phyloP scores from a whole-genome alignment of 2,797 vertebrate species.

The Parambassis ranga region DNA sequence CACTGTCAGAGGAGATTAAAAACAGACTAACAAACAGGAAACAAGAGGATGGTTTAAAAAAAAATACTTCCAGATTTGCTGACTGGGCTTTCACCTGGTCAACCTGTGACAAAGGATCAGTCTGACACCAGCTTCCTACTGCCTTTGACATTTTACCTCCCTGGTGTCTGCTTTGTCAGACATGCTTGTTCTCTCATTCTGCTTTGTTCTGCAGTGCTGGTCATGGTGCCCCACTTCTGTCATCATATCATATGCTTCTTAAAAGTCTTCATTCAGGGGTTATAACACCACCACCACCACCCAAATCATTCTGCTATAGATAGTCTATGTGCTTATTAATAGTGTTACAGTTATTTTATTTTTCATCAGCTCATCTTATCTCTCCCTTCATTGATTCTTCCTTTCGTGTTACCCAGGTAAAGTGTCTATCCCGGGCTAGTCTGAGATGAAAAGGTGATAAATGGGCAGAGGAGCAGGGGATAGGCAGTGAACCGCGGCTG shows the following conservation, averaged over 20 bases:
- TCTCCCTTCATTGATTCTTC: conserved; percentile 1
- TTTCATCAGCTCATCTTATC: not conserved
- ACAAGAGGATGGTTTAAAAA: conserved; percentile 14
- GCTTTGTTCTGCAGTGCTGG: not conserved
- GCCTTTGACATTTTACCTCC: conserved; percentile 15
- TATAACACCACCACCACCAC: too few relatives aligned
- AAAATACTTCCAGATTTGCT: conserved; percentile 30
- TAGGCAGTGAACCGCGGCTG: not conserved
- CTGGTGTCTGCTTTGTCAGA: not conserved
- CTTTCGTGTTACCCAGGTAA: conserved; percentile 37
- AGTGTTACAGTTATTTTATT: not conserved
- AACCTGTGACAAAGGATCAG: conserved; percentile 1
- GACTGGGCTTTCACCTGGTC: conserved; percentile 16
- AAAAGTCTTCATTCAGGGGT: not conserved
- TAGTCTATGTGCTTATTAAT: conserved; percentile 12
- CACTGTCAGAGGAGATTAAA: not conserved
- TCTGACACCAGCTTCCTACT: not conserved
- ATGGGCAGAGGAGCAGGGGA: conserved; percentile 32
- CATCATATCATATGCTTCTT: not conserved
- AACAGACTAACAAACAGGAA: not conserved
- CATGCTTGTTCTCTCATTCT: conserved; percentile 8
- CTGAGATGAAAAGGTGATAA: conserved; percentile 41
- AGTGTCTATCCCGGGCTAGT: conserved; percentile 15
- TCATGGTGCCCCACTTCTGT: conserved; percentile 6
- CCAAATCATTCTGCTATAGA: too few relatives aligned